Evolutionary conservation across 1,140 invertebrate species (phyloP).

Genomic region (Neodiprion virginianus): DNA sequence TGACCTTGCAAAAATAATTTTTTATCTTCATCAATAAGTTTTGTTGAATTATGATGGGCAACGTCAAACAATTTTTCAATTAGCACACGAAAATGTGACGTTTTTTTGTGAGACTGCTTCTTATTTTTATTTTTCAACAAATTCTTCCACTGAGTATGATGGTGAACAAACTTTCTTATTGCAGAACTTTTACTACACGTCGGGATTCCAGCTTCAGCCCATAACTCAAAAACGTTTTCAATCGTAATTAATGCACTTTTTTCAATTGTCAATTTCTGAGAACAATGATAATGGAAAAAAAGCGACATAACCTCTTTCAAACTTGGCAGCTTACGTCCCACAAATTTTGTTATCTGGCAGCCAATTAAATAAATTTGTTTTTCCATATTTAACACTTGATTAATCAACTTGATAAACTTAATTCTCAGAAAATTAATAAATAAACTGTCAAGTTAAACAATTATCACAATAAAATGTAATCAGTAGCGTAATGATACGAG

Average conservation of each 20-base stretch:
- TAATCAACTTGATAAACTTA: neutral
- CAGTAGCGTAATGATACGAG: too few species aligned
- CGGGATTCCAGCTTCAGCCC: neutral
- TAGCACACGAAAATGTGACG: neutral
- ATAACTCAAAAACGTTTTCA: neutral
- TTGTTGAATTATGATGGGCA: conserved; percentile 8
- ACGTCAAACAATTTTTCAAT: conserved; percentile 14
- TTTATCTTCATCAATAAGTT: conserved; percentile 8
- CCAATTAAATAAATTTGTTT: conserved; percentile 13
- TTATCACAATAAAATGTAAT: too few species aligned
- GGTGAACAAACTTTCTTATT: conserved; percentile 2
- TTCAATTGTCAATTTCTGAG: neutral
- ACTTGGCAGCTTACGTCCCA: conserved; percentile 1
- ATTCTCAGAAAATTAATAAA: neutral
- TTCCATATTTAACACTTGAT: neutral
- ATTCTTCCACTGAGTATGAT: conserved; percentile 10
- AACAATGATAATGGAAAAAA: conserved; percentile 14
- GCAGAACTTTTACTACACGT: neutral
- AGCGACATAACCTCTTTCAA: conserved; percentile 11
- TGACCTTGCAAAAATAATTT: conserved; percentile 10
- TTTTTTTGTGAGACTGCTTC: neutral
- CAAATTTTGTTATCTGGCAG: conserved; percentile 8
- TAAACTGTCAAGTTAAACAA: too few species aligned
- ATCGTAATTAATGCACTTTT: neutral
- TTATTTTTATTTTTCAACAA: conserved; percentile 8